phyloP scores from a whole-genome alignment of 2,113 vertebrate species.

The Pao palembangensis region DNA sequence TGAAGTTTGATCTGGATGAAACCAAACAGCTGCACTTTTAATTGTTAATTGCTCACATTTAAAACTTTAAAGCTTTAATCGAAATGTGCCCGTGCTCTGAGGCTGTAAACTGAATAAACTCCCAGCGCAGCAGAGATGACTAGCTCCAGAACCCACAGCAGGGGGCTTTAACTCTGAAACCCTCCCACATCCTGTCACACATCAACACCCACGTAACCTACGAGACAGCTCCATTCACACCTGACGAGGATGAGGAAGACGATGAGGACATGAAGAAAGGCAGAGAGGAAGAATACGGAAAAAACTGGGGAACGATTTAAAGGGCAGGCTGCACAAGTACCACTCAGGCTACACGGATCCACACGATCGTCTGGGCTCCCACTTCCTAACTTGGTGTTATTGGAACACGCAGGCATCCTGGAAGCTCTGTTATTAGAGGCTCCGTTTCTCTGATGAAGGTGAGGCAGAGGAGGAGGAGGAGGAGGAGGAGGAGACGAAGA shows the following conservation, averaged over 20 bases:
- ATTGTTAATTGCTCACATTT: neutral
- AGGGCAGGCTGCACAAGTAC: too few relatives aligned
- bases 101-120: neutral
- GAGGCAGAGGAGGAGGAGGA: conserved; percentile 13
- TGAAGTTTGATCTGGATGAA: conserved; percentile 20
- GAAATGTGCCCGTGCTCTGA: too few relatives aligned
- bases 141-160: conserved; percentile 33
- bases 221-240: conserved; percentile 59
- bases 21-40: neutral
- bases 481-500: conserved; percentile 16
- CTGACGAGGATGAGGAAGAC: conserved; percentile 31
- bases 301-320: too few relatives aligned
- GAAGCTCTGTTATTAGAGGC: conserved; percentile 58
- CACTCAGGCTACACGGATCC: too few relatives aligned
- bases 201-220: conserved; percentile 47
- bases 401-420: conserved; percentile 60
- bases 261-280: conserved; percentile 10
- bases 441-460: conserved; percentile 34
- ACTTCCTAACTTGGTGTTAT: conserved; percentile 56
- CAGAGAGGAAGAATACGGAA: neutral
- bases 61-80: neutral
- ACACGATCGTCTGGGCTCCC: too few relatives aligned
- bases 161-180: conserved; percentile 55
- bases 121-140: conserved; percentile 21
- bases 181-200: conserved; percentile 42